Evolutionary conservation across 2,113 vertebrate genomes (phyloP).

Genomic region (Lucifuga dentata): DNA sequence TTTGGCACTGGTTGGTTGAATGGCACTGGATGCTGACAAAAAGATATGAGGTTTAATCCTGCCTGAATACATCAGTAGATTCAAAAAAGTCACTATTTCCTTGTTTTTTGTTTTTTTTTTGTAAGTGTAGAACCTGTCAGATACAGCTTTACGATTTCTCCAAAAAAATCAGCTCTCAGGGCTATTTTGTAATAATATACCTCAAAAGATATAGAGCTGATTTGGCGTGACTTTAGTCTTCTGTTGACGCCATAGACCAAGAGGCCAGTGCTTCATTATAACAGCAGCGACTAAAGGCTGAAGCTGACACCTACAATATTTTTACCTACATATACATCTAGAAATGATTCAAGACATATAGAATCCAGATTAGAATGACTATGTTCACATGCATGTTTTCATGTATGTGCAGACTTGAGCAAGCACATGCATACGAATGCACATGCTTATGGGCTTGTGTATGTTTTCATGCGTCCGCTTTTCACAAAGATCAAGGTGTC

Average conservation of each 20-base stretch:
- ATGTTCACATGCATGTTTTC: not conserved
- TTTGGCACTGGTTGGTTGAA: not conserved
- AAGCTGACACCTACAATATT: too few species aligned
- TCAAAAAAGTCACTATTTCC: not conserved
- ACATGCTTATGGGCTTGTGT: not conserved
- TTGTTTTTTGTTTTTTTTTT: too few species aligned
- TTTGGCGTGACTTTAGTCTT: too few species aligned
- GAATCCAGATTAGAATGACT: slow-evolving; percentile 13
- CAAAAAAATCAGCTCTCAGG: not conserved
- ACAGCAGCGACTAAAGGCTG: too few species aligned
- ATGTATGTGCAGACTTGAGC: not conserved
- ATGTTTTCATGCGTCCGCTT: slow-evolving; percentile 41
- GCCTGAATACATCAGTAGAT: not conserved
- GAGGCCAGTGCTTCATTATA: too few species aligned
- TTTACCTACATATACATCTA: too few species aligned
- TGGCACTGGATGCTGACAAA: not conserved
- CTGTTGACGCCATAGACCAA: too few species aligned
- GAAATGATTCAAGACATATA: not conserved
- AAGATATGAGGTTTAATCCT: not conserved
- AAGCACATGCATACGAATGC: slow-evolving; percentile 19
- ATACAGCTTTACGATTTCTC: not conserved
- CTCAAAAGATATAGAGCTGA: too few species aligned
- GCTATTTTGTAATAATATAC: not conserved
- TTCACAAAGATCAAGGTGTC: slow-evolving; percentile 73
- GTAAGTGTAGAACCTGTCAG: not conserved